These are phyloP conservation scores for Drosophila ananassae DNA, from an alignment of 1,140 invertebrate species.

Conservation along the genomic window DNA sequence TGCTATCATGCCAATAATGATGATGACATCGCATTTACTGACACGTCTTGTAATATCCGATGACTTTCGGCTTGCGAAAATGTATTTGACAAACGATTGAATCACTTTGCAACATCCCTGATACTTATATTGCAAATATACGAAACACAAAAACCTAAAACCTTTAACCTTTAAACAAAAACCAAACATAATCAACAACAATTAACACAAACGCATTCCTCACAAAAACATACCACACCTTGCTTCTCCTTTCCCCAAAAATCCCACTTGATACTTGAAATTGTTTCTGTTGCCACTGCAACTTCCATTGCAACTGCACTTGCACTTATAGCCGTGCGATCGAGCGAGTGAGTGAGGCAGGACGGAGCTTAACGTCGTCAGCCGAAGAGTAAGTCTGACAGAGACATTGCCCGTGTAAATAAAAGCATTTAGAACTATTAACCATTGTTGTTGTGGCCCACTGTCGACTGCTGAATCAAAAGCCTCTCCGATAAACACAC, in stretches of 20 bases:
- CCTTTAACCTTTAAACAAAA: not conserved
- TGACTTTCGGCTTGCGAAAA: slow-evolving; percentile 83
- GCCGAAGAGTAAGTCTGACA: slow-evolving; percentile 60
- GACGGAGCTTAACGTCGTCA: slow-evolving; percentile 12
- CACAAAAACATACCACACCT: slow-evolving; percentile 22
- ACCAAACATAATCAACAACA: slow-evolving; percentile 35
- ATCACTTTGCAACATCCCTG: slow-evolving; percentile 18
- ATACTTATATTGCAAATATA: slow-evolving; percentile 10
- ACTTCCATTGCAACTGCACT: not conserved
- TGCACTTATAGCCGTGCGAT: slow-evolving; percentile 30
- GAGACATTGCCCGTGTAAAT: slow-evolving; percentile 16
- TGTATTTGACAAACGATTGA: slow-evolving; percentile 81
- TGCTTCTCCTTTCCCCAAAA: not conserved
- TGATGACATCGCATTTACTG: slow-evolving; percentile 84
- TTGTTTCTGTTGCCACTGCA: not conserved
- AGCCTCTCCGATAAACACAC: slow-evolving; percentile 5
- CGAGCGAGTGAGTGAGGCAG: slow-evolving; percentile 27
- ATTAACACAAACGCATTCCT: slow-evolving; percentile 14
- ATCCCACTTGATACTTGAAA: not conserved
- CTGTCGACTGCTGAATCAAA: slow-evolving; percentile 14
- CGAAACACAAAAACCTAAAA: slow-evolving; percentile 1
- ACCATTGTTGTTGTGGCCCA: slow-evolving; percentile 42
- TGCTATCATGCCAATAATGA: slow-evolving; percentile 75
- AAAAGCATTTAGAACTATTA: slow-evolving; percentile 26
- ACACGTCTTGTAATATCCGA: slow-evolving; percentile 83